phyloP scores from a whole-genome alignment of 2,113 vertebrate genomes.

The Elephantulus edwardii region DNA sequence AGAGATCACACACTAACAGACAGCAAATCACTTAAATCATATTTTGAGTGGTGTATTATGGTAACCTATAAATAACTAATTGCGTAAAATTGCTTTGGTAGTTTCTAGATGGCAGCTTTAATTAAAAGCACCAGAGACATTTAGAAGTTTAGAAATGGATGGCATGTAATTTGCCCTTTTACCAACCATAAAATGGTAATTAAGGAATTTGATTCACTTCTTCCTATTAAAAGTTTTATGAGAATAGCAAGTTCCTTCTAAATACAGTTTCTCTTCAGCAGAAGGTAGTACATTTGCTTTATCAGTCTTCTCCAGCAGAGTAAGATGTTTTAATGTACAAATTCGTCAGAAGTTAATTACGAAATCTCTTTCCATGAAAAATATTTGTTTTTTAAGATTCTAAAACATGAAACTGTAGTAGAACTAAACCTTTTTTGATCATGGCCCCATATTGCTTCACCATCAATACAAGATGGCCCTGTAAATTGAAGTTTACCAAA shows the following conservation, averaged over 20 bases:
- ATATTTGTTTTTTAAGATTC: constrained; percentile 75
- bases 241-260: constrained; percentile 82
- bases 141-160: constrained; percentile 87
- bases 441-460: neutral
- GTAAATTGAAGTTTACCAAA: constrained; percentile 45
- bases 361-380: constrained; percentile 73
- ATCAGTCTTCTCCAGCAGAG: constrained; percentile 74
- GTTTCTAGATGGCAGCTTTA: constrained; percentile 87
- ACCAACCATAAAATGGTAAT: constrained; percentile 87
- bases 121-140: constrained; percentile 87
- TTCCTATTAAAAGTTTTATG: constrained; percentile 87
- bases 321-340: constrained; percentile 73
- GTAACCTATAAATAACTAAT: constrained; percentile 90
- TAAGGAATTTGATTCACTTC: constrained; percentile 88
- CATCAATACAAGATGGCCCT: constrained; percentile 28
- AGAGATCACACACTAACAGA: constrained; percentile 81
- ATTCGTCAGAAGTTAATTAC: constrained; percentile 77
- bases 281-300: constrained; percentile 80
- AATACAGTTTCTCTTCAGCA: constrained; percentile 81
- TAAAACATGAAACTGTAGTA: constrained; percentile 59
- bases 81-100: constrained; percentile 86
- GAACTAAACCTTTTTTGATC: constrained; percentile 62
- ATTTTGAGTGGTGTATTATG: constrained; percentile 85
- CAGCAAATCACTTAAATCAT: constrained; percentile 84
- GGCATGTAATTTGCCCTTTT: constrained; percentile 88